Base-by-base conservation (phyloP, 2,797 vertebrate species). In the Microctenopoma stevenorrisi region DNA sequence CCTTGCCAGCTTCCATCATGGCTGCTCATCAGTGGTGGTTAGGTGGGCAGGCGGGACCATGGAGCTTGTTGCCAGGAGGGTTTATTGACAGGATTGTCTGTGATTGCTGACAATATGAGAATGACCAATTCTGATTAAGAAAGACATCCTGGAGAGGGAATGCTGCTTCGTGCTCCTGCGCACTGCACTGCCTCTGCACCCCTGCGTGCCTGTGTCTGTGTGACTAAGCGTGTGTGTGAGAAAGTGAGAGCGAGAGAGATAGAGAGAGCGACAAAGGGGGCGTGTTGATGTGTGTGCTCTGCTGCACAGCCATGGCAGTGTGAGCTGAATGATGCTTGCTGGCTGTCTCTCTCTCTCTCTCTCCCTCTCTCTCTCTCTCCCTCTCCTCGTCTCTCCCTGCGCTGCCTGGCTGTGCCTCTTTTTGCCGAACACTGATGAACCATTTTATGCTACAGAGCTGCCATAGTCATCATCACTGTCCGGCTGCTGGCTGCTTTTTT, bases 201-300 rank as follows among this genome's bases (percentile, higher is more conserved):
- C 85, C 51, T 86, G 85, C 68, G 56, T 86, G 86, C 47, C 56
- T 56, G 79, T 50, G 89, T 67, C 72, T 81, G 87, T 82, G 89
- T 74, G 82, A 61, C 87, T 55, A 87, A 81, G 85, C 3, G 83
- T 64, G 76, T 61, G 77, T 67, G 79, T 22, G 73, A 48, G 61
- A 16, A 48, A 58, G 72, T 71, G 81, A 71, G 86, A 81, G 78
- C 82, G 51, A 75, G 70, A 64, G 58, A 62, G 68, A 57, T 79
- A 49, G 81, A 66, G 79, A 62, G 68, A 79, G 77, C 70, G 90
- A 80, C 85, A 88, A 94, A 79, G 89, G 88, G 90, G 86, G 91
- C 79, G 90, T 91, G 91, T 94, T 91, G 94, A 94, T 93, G 94
- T 93, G 89, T 79, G 91, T 89, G 86, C 88, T 92, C 87, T 88